Base-by-base conservation (phyloP, 2,113 vertebrate species). In the Malurus elegans region DNA sequence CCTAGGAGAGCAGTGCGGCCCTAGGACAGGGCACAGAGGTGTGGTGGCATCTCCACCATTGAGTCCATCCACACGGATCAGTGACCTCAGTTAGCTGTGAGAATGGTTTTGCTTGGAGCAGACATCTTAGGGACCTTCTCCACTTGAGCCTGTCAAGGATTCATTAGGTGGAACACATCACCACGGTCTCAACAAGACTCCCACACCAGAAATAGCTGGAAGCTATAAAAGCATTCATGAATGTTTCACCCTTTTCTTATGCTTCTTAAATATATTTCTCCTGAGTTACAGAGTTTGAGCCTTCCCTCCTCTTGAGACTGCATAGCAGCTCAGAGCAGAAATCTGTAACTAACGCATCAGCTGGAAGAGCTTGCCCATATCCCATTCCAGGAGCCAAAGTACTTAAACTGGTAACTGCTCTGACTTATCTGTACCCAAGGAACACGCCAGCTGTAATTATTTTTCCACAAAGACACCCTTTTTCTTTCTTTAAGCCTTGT, bases 391-490 rank as follows among this genome's bases (percentile, higher is more conserved):
- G 58, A 90, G 94, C 71, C 86, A 76, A 92, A 86, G 71, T 54
- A 66, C 75, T 92, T 85, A 82, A 79, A 42, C 51, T 58, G 32
- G 54, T 94, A 92, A 82, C 90, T 94, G 42, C n/a, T 75, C 81
- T 69, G 92, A 93, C 86, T 92, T 94, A 80, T 48, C 75, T 86
- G 86, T 82, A 75, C 90, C 67, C 54, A 79, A 86, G 72, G 20
- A 92, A 83, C 82, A 58, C 1, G 79, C 94, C 96, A 97, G 51
- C 38, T 83, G 75, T 90, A 83, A 69, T 96, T 86, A 86, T 80
- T 88, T 93, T 88, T 92, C 56, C 89, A 88, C 96, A 97, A 93
- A 95, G 90, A 84, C 58, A 60, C 66, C 29, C 1, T 94, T 94
- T 86, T 86, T 72, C 34, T 86, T 88, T 83, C 71, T 93, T 72